Base-by-base conservation (phyloP, 2,888 invertebrate genomes). In the Atrina japonica region DNA sequence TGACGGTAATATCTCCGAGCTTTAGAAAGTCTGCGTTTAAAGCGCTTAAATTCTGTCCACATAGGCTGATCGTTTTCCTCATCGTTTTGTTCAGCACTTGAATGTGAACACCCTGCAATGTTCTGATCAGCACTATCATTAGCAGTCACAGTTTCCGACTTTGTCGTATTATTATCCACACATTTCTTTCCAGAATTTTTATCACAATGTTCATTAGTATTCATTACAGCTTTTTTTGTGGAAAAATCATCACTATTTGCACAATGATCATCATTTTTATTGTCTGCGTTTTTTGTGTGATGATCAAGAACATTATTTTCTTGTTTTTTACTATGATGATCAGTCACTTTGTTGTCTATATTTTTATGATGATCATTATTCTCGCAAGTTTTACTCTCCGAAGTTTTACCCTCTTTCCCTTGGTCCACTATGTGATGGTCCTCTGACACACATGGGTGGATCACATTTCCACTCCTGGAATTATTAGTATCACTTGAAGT, bases 41-140 rank as follows among this genome's bases (percentile, higher is more conserved):
- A 85, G 18, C 81, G 73, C 71, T 83, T 86, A 63, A 86, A 86
- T 66, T 84, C 83, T 11, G 77, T 49, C 66, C 66, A 70, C 11
- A 41, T 45, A 55, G 45, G 47, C 29, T 47, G 60, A 41, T 52
- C 43, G 6, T 21, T 27, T 18, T 27, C 18, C 3, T 47, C 35
- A 30, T 56, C 40, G 25, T 23, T 23, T 18, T 53, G 35, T 52
- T n/a, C 23, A 6, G 41, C 35, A 23, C 43, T 45, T 29, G 25
- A 21, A 60, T 43, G 27, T 3, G 47, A 29, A 30, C 61, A 67
- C 18, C 68, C 49, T 43, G 52, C n/a, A 3, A 9, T 11, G 11
- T 35, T 11, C 35, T 35, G 35, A 7, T 35, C 35, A 7, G 35
- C 35, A 35, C 11, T 35, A 11, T 35, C 35, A 35, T 11, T 35